Evolutionary conservation across 1,140 invertebrate genomes (phyloP).

Genomic region (Trachymyrmex septentrionalis): DNA sequence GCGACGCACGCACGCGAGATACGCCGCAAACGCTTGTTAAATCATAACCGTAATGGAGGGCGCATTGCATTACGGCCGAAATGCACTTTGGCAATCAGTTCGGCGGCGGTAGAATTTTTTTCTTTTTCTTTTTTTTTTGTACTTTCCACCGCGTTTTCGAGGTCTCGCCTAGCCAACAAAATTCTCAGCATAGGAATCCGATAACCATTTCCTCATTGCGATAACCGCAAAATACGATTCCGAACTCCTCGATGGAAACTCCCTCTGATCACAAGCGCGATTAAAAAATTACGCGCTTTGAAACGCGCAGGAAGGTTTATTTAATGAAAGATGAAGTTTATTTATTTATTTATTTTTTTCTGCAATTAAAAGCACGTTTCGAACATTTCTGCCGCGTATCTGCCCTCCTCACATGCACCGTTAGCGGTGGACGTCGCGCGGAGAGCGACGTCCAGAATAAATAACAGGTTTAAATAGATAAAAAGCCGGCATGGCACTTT

Average conservation of each 20-base stretch:
- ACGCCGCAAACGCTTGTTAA: constrained; percentile 54
- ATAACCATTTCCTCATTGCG: constrained; percentile 17
- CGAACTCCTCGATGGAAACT: background rate
- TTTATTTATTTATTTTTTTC: background rate
- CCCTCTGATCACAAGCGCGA: background rate
- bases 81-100: constrained; percentile 36
- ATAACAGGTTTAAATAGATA: constrained; percentile 14
- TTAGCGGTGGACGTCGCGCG: background rate
- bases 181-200: constrained; percentile 42
- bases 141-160: constrained; percentile 20
- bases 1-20: constrained; percentile 57
- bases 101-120: background rate
- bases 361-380: background rate
- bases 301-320: background rate
- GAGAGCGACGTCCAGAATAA: background rate
- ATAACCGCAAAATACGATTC: background rate
- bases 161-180: constrained; percentile 1
- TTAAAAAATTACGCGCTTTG: background rate
- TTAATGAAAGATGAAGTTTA: background rate
- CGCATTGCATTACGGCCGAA: constrained; percentile 55
- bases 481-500: background rate
- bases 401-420: background rate
- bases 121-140: constrained; percentile 21
- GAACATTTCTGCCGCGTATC: background rate
- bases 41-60: constrained; percentile 59